Conservation (phyloP, 2,113 vertebrate genomes). For the Pomatorhinus ruficollis region DNA sequence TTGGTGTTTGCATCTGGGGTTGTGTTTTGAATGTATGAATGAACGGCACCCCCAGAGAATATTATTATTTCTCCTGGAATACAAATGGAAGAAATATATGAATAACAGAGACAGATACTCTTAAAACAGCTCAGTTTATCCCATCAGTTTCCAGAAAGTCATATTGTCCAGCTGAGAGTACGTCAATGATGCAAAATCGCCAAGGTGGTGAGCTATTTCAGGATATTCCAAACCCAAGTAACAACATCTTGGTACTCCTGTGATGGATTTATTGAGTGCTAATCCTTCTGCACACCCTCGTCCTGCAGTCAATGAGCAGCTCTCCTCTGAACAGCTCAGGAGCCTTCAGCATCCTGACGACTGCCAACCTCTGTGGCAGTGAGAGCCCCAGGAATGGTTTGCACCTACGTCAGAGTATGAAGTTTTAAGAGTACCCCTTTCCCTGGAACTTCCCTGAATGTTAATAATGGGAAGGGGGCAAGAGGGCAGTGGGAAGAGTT, state of each 20-base stretch:
- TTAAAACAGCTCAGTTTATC: conserved; percentile 2
- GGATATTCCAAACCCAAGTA: conserved; percentile 5
- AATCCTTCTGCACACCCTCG: background rate
- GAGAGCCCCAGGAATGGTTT: background rate
- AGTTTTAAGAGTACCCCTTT: background rate
- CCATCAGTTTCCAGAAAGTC: background rate
- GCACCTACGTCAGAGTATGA: background rate
- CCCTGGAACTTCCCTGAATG: background rate
- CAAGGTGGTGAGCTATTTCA: background rate
- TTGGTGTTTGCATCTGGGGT: background rate
- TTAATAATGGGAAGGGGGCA: background rate
- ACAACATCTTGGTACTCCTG: background rate
- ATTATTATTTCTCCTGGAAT: background rate
- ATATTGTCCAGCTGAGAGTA: background rate
- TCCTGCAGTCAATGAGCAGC: background rate
- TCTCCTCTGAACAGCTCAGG: background rate
- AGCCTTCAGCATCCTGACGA: background rate
- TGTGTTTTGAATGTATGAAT: background rate
- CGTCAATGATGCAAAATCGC: conserved; percentile 1
- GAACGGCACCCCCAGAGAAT: background rate
- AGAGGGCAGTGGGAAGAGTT: background rate
- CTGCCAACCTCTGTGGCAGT: background rate
- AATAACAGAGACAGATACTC: background rate
- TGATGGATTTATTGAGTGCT: background rate
- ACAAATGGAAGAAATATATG: background rate